Base-by-base conservation (phyloP, 2,888 invertebrate species). In the Sarcophaga variegata region DNA sequence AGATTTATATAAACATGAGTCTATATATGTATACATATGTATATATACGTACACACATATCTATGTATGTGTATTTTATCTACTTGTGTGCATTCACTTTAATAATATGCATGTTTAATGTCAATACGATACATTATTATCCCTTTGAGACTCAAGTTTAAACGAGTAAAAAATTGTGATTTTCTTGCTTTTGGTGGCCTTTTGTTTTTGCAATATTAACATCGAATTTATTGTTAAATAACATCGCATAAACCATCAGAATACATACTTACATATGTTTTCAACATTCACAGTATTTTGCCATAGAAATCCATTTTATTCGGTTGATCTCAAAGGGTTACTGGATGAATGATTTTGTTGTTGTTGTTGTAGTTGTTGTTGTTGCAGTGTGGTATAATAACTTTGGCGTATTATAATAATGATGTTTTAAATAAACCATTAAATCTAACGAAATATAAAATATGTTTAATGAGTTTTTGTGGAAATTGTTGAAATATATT, bases 101-200 rank as follows among this genome's bases (percentile, higher is more conserved):
- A 79, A 63, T 79, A 79, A 71, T 63, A 49, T 64, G 70, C 47
- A 78, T 78, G 70, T 78, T 78, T 78, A 62, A 78, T 78, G 69
- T 62, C 78, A 70, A 63, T 62, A 45, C 49, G 69, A 62, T 69
- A 69, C 69, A 78, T 78, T 70, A 70, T 62, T 75, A 70, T 70
- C 60, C 59, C 66, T 72, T 72, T 72, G 60, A 72, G 71, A 72
- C 60, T n/a, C 27, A n/a, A 59, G 71, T 71, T 37, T 59, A n/a
- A 72, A 72, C n/a, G 37, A 67, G 37, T 37, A 72, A 37, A 72
- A 69, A 25, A 72, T 72, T 60, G 20, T 60, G 71, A 37, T 72
- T 60, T 27, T 72, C 59, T 37, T 60, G 27, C n/a, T 54, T 54
- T 54, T 54, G 17, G 54, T 54, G 14, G 12, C 12, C 17, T 54